Conservation (phyloP, 1,140 invertebrate genomes). For the Halesus radiatus region DNA sequence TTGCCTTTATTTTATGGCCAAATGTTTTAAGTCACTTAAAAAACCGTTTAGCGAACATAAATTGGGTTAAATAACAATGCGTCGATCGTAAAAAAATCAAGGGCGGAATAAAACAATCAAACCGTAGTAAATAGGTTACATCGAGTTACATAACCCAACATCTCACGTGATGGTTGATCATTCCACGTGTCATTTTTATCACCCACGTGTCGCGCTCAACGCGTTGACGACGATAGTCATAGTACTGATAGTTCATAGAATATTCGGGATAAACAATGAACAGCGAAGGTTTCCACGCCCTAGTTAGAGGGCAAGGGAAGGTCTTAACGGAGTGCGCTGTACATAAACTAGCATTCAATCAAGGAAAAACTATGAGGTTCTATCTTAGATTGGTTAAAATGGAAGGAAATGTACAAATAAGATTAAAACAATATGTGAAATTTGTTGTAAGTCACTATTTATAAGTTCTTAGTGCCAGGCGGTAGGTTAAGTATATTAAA, state of each 20-base stretch:
- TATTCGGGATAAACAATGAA: background rate
- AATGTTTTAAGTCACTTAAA: too few relatives aligned
- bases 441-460: too few relatives aligned
- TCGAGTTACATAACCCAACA: background rate
- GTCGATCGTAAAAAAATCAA: background rate
- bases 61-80: too few relatives aligned
- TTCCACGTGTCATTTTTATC: background rate
- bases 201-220: background rate
- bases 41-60: too few relatives aligned
- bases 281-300: conserved; percentile 2
- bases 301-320: background rate
- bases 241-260: background rate
- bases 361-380: too few relatives aligned
- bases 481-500: too few relatives aligned
- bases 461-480: too few relatives aligned
- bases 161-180: too few relatives aligned
- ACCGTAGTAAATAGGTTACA: background rate
- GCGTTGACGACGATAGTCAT: background rate
- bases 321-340: background rate
- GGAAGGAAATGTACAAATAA: too few relatives aligned
- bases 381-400: too few relatives aligned
- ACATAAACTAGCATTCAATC: background rate
- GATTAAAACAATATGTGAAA: too few relatives aligned
- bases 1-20: too few relatives aligned
- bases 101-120: background rate